Conservation (phyloP, 2,888 invertebrate genomes). For the Keiferia lycopersicella region DNA sequence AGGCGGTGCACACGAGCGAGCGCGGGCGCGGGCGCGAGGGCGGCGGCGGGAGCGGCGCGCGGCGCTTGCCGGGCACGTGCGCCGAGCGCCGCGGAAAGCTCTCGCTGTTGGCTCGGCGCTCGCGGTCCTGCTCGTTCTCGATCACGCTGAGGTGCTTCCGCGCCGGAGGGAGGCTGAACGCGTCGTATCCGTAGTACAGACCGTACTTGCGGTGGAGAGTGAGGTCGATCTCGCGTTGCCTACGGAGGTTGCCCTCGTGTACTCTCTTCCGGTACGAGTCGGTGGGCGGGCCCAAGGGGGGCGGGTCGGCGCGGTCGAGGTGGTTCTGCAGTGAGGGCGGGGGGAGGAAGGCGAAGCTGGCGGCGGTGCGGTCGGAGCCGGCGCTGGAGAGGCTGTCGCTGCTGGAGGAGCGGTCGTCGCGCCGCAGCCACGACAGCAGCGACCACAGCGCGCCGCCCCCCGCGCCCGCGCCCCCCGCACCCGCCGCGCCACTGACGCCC, state of each 20-base stretch:
- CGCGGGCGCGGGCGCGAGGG: slow-evolving; percentile 66
- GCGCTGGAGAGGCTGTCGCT: slow-evolving; percentile 83
- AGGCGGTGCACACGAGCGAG: slow-evolving; percentile 40
- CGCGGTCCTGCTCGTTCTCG: slow-evolving; percentile 46
- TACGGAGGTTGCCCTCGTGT: slow-evolving; percentile 80
- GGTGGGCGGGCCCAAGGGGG: slow-evolving; percentile 80
- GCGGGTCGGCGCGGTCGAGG: slow-evolving; percentile 55
- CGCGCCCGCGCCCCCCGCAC: slow-evolving; percentile 26
- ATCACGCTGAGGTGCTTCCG: slow-evolving; percentile 41
- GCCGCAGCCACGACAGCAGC: slow-evolving; percentile 88
- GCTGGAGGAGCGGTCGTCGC: slow-evolving; percentile 68
- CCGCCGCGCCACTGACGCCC: slow-evolving; percentile 42
- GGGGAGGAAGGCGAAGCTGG: slow-evolving; percentile 86
- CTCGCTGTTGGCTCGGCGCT: slow-evolving; percentile 81
- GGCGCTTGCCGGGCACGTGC: slow-evolving; percentile 89
- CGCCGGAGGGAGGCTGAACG: slow-evolving; percentile 60
- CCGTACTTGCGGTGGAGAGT: slow-evolving; percentile 85
- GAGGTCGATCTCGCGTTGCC: slow-evolving; percentile 82
- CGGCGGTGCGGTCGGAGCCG: slow-evolving; percentile 86
- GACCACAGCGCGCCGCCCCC: slow-evolving; percentile 76
- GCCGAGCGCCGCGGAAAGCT: slow-evolving; percentile 81
- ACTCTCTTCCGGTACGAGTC: slow-evolving; percentile 84
- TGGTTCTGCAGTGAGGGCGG: slow-evolving; percentile 75
- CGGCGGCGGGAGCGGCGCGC: slow-evolving; percentile 82
- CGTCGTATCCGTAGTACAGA: slow-evolving; percentile 66